Evolutionary conservation across 2,797 vertebrate genomes (phyloP).

Genomic region (Coregonus sp.): DNA sequence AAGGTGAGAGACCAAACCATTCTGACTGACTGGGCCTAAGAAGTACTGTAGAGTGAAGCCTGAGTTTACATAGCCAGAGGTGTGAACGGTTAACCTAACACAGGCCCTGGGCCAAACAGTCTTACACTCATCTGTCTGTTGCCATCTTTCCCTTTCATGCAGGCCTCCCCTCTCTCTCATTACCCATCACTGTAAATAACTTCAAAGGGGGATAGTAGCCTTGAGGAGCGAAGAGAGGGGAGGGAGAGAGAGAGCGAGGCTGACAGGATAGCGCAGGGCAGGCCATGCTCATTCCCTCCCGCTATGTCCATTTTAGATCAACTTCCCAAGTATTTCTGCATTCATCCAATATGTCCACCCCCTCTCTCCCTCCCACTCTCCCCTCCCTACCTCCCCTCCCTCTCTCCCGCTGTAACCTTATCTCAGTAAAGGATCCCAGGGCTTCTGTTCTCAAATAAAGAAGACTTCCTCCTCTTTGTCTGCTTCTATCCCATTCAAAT

Average conservation of each 20-base stretch:
- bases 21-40: not conserved
- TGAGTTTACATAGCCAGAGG: not conserved
- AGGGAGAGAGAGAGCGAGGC: conserved; percentile 12
- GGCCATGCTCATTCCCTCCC: not conserved
- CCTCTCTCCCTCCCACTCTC: conserved; percentile 40
- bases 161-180: conserved; percentile 27
- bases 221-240: conserved; percentile 70
- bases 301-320: not conserved
- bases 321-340: conserved; percentile 7
- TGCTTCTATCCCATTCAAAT: conserved; percentile 33
- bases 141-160: not conserved
- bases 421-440: conserved; percentile 70
- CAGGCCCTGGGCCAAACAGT: not conserved
- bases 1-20: conserved; percentile 16
- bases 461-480: conserved; percentile 74
- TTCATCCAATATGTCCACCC: not conserved
- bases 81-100: not conserved
- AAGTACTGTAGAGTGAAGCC: not conserved
- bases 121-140: conserved; percentile 58
- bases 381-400: no score
- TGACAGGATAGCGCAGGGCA: not conserved
- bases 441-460: conserved; percentile 17
- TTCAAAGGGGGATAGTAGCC: conserved; percentile 79
- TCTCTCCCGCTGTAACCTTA: conserved; percentile 76
- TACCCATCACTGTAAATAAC: conserved; percentile 85